These are phyloP conservation scores for Tachystola acroxantha DNA, from an alignment of 2,888 invertebrate species.

Conservation along the genomic window DNA sequence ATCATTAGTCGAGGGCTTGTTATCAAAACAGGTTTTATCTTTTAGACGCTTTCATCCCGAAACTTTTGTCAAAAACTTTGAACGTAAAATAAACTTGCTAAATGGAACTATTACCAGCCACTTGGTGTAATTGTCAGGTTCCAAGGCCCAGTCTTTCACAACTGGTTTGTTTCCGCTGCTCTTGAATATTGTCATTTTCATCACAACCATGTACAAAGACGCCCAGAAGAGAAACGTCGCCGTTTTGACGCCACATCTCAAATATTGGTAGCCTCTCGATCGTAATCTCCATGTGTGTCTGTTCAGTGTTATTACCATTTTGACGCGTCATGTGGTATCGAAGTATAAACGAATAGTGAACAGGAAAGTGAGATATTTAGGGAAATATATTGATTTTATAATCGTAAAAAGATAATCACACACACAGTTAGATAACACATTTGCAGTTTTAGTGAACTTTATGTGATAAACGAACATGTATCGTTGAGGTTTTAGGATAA, in stretches of 20 bases:
- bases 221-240: slow-evolving; percentile 69
- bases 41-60: too few relatives aligned
- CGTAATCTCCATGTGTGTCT: slow-evolving; percentile 49
- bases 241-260: slow-evolving; percentile 68
- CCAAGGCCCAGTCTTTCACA: slow-evolving; percentile 52
- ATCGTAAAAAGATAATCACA: slow-evolving; percentile 16
- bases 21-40: too few relatives aligned
- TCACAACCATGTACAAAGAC: slow-evolving; percentile 60
- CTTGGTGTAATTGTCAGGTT: slow-evolving; percentile 69
- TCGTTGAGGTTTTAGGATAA: too few relatives aligned
- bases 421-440: slow-evolving; percentile 26
- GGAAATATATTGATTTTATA: not conserved
- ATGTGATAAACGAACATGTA: too few relatives aligned
- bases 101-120: slow-evolving; percentile 75
- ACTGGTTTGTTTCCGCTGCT: slow-evolving; percentile 43
- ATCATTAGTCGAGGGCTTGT: too few relatives aligned
- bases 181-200: slow-evolving; percentile 73
- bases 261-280: slow-evolving; percentile 51
- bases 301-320: slow-evolving; percentile 54
- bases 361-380: not conserved
- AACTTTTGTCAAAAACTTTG: too few relatives aligned
- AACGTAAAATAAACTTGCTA: too few relatives aligned
- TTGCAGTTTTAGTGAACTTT: too few relatives aligned
- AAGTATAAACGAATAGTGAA: slow-evolving; percentile 16
- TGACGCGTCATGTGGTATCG: slow-evolving; percentile 51